Evolutionary conservation across 1,140 invertebrate species (phyloP).

Genomic region (Hyposmocoma kahamanoa): DNA sequence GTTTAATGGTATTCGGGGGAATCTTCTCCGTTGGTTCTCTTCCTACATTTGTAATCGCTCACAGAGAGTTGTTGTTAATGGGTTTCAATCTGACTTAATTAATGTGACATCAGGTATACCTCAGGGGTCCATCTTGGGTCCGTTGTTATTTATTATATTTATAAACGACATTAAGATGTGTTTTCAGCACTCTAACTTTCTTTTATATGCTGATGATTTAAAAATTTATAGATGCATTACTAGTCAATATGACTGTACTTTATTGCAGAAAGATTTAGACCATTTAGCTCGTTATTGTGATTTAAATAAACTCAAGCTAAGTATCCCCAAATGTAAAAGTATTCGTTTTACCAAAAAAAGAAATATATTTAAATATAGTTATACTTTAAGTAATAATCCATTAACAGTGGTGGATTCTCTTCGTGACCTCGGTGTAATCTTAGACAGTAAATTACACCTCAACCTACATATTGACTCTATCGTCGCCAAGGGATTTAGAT

Average conservation of each 20-base stretch:
- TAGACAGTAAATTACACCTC: not conserved
- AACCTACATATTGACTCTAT: constrained; percentile 11
- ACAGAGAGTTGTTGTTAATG: constrained; percentile 26
- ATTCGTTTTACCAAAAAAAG: constrained; percentile 1
- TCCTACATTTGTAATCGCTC: constrained; percentile 26
- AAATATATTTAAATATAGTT: not conserved
- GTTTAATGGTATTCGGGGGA: constrained; percentile 1
- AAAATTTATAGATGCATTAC: not conserved
- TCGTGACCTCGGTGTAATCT: not conserved
- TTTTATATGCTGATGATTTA: not conserved
- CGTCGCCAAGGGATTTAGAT: constrained; percentile 11
- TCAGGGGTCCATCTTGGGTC: constrained; percentile 28
- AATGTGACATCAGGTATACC: constrained; percentile 25
- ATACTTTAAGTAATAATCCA: not conserved
- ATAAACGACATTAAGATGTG: constrained; percentile 26
- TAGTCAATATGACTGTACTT: not conserved
- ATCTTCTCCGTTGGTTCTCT: constrained; percentile 21
- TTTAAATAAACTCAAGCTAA: not conserved
- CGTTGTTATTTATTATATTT: constrained; percentile 29
- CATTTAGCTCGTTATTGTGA: not conserved
- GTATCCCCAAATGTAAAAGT: not conserved
- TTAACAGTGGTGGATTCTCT: not conserved
- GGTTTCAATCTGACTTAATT: constrained; percentile 14
- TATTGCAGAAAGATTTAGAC: constrained; percentile 2
- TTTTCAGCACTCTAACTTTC: constrained; percentile 8